These are phyloP conservation scores for Sebastolobus altivelis DNA, from an alignment of 2,797 vertebrate genomes.

Conservation along the genomic window DNA sequence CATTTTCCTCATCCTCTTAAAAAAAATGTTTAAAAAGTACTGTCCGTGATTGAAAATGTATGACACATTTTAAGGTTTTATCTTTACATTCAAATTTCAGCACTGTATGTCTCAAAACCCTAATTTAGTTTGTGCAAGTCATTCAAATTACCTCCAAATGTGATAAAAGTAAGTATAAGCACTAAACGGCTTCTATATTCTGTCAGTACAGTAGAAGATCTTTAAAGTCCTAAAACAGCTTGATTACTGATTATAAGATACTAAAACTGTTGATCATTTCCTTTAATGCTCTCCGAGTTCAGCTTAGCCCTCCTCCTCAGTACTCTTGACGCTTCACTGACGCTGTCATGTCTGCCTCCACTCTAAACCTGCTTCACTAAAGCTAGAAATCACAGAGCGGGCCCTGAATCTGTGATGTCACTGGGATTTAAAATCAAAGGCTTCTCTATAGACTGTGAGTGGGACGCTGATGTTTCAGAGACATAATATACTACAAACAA, in stretches of 20 bases:
- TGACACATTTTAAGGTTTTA: constrained; percentile 5
- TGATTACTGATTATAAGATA: constrained; percentile 62
- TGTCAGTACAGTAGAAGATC: constrained; percentile 28
- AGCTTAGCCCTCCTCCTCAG: constrained; percentile 25
- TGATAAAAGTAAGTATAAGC: neutral
- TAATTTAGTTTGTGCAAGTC: constrained; percentile 24
- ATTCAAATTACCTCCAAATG: constrained; percentile 19
- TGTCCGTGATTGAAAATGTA: constrained; percentile 1
- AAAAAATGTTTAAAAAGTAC: neutral
- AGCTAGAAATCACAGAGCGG: constrained; percentile 36
- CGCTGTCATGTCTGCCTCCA: constrained; percentile 49
- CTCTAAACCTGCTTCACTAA: constrained; percentile 51
- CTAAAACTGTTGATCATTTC: constrained; percentile 44
- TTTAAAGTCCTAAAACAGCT: constrained; percentile 33
- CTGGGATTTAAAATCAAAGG: constrained; percentile 53
- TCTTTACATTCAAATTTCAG: constrained; percentile 6
- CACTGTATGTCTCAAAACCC: neutral
- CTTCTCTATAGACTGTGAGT: constrained; percentile 7
- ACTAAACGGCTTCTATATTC: constrained; percentile 12
- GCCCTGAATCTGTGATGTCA: constrained; percentile 47
- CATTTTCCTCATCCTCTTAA: neutral
- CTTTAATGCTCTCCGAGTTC: constrained; percentile 49
- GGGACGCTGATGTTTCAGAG: constrained; percentile 27
- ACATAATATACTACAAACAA: constrained; percentile 16
- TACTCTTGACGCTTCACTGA: constrained; percentile 52